phyloP scores from a whole-genome alignment of 92 coral and sea anemone species.

The Muricea muricata region DNA sequence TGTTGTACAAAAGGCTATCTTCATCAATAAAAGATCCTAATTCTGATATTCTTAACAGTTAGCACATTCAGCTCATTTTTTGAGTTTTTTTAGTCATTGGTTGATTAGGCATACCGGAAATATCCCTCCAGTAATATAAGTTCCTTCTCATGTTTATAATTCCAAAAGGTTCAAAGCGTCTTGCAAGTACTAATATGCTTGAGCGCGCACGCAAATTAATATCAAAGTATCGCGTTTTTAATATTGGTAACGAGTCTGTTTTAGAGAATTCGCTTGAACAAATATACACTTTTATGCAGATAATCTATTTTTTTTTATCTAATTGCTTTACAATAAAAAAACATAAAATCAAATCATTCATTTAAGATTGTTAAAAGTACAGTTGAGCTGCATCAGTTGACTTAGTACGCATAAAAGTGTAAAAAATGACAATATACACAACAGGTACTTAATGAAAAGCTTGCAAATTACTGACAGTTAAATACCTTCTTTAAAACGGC shows the following conservation, averaged over 20 bases:
- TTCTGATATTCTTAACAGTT: too few relatives aligned
- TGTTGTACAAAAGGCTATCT: too few relatives aligned
- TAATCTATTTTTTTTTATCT: too few relatives aligned
- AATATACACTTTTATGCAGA: too few relatives aligned
- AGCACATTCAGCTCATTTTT: too few relatives aligned
- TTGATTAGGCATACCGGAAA: too few relatives aligned
- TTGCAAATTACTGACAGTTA: neutral
- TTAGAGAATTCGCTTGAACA: too few relatives aligned
- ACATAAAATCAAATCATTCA: neutral
- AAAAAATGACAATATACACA: neutral
- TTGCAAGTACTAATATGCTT: slow-evolving; percentile 11
- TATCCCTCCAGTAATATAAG: too few relatives aligned
- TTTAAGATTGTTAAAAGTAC: neutral
- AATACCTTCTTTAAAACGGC: neutral
- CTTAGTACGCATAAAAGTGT: neutral
- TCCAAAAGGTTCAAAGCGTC: neutral
- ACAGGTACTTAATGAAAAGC: slow-evolving; percentile 7
- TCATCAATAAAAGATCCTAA: too few relatives aligned
- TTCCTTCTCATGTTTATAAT: too few relatives aligned
- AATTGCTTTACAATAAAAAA: neutral
- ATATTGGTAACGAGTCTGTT: too few relatives aligned
- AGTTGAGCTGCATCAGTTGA: neutral
- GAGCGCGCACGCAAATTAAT: neutral
- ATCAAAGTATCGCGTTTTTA: neutral
- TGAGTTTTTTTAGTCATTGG: too few relatives aligned